phyloP scores from a whole-genome alignment of 2,797 vertebrate species.

The Threskiornis aethiopicus region DNA sequence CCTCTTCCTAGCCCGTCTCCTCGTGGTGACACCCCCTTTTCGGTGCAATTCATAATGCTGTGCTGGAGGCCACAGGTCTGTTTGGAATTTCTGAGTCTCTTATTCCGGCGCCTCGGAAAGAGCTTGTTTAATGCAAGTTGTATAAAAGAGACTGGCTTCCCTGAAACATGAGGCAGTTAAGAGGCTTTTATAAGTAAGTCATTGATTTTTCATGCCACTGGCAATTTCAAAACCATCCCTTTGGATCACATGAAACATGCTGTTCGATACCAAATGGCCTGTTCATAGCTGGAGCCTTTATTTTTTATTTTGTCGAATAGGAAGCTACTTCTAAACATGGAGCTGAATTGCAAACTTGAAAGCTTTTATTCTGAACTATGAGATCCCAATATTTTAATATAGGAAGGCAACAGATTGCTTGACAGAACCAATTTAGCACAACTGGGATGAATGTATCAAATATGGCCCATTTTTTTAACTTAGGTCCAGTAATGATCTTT shows the following conservation, averaged over 20 bases:
- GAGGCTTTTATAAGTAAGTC: not conserved
- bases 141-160: not conserved
- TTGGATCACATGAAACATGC: not conserved
- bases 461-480: not conserved
- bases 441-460: not conserved
- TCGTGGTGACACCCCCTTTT: not conserved
- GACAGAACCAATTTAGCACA: not conserved
- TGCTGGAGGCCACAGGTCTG: not conserved
- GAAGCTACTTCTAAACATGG: not conserved
- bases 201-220: not conserved
- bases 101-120: rapidly evolving
- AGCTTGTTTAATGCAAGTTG: not conserved
- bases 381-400: not conserved
- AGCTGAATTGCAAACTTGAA: not conserved
- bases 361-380: not conserved
- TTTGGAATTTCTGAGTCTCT: not conserved
- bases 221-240: not conserved
- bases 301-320: not conserved
- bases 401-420: not conserved
- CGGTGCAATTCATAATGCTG: not conserved
- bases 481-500: not conserved
- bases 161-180: not conserved
- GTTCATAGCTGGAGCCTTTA: not conserved
- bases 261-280: not conserved
- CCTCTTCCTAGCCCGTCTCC: not conserved